Evolutionary conservation across 2,797 vertebrate genomes (phyloP).

Genomic region (Florisuga fusca): DNA sequence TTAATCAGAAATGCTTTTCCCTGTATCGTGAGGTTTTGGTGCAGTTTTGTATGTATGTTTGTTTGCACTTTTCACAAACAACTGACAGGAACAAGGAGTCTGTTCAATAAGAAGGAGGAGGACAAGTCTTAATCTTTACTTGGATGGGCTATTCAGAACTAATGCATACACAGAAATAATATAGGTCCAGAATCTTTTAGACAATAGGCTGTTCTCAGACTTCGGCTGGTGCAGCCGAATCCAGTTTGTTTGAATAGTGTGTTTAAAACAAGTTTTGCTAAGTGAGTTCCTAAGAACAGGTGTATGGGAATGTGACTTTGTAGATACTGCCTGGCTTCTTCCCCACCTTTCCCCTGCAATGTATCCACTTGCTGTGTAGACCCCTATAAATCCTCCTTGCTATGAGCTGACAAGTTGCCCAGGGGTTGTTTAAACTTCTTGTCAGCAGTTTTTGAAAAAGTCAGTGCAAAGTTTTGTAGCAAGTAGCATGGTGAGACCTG

Average conservation of each 20-base stretch:
- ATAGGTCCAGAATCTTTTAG: background rate
- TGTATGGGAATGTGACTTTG: background rate
- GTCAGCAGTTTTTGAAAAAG: background rate
- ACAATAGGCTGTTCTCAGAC: background rate
- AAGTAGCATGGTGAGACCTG: background rate
- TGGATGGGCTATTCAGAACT: background rate
- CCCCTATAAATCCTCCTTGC: background rate
- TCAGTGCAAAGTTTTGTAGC: background rate
- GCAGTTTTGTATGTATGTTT: background rate
- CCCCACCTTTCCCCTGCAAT: background rate
- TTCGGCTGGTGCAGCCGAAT: background rate
- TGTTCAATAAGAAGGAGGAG: background rate
- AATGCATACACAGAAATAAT: fast-evolving
- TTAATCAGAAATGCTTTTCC: background rate
- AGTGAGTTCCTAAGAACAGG: background rate
- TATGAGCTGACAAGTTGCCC: background rate
- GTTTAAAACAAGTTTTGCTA: background rate
- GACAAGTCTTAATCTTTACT: background rate
- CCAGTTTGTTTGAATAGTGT: background rate
- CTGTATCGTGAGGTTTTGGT: background rate
- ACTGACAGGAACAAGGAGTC: background rate
- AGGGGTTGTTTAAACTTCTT: background rate
- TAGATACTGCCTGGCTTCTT: background rate
- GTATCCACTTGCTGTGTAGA: background rate
- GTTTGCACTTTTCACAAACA: background rate